These are phyloP conservation scores for Carollia perspicillata DNA, from an alignment of 2,113 vertebrate species.

Conservation along the genomic window DNA sequence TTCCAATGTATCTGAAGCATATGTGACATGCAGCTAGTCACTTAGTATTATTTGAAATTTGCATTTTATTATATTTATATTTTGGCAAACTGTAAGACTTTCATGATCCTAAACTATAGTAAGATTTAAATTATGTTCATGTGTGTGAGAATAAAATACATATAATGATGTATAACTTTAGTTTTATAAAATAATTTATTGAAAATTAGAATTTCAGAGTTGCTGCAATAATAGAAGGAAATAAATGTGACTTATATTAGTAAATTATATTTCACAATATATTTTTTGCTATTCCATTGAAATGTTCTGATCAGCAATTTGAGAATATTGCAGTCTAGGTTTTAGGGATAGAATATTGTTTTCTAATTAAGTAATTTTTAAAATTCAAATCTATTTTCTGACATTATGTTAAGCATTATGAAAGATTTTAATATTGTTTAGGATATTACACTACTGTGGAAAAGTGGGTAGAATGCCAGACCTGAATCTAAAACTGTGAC, in stretches of 20 bases:
- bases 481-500: not conserved
- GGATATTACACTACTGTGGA: not conserved
- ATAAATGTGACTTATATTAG: not conserved
- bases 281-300: not conserved
- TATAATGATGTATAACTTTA: not conserved
- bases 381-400: not conserved
- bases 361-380: not conserved
- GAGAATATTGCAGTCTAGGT: not conserved
- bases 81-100: not conserved
- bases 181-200: not conserved
- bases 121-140: not conserved
- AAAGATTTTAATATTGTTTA: not conserved
- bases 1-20: not conserved
- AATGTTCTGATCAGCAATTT: not conserved
- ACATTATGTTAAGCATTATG: not conserved
- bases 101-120: not conserved
- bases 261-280: not conserved
- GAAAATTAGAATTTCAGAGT: not conserved
- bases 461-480: not conserved
- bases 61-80: not conserved
- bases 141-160: not conserved
- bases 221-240: not conserved
- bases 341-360: not conserved
- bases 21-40: not conserved
- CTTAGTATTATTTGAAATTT: not conserved